Evolutionary conservation across 1,140 invertebrate species (phyloP).

Genomic region (Tetramorium simillimum): DNA sequence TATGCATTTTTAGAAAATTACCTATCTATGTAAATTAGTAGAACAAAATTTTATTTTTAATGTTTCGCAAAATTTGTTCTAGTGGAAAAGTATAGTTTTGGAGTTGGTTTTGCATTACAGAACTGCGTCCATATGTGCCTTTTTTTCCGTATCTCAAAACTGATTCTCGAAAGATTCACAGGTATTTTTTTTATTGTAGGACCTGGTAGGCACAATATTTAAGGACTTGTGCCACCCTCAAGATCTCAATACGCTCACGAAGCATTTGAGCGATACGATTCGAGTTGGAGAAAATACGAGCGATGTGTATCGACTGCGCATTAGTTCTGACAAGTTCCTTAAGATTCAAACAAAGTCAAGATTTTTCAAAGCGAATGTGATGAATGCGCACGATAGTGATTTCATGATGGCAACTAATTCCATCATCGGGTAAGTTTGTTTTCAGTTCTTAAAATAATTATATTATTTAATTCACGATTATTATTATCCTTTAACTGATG

Average conservation of each 20-base stretch:
- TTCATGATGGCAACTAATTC: slow-evolving; percentile 97
- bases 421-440: slow-evolving; percentile 88
- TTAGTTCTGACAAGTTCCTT: slow-evolving; percentile 91
- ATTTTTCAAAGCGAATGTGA: slow-evolving; percentile 90
- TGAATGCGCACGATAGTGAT: slow-evolving; percentile 89
- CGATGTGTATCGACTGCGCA: slow-evolving; percentile 91
- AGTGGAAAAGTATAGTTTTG: too few relatives aligned
- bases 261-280: slow-evolving; percentile 92
- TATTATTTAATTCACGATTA: background rate
- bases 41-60: too few relatives aligned
- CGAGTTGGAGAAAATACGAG: slow-evolving; percentile 89
- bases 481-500: background rate
- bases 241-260: slow-evolving; percentile 90
- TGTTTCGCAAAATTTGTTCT: too few relatives aligned
- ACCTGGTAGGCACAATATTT: slow-evolving; percentile 89
- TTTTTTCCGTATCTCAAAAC: background rate
- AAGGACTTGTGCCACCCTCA: slow-evolving; percentile 92
- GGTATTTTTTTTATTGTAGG: slow-evolving; percentile 75
- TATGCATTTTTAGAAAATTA: too few relatives aligned
- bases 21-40: too few relatives aligned
- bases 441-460: background rate
- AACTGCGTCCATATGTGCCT: background rate
- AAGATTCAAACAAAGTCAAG: slow-evolving; percentile 95
- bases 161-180: background rate
- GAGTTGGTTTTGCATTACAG: too few relatives aligned